Percentiles rank a stretch among this genome's conserved stretches.
Conservation (phyloP, 2,888 invertebrate species). For the Pecten maximus region DNA sequence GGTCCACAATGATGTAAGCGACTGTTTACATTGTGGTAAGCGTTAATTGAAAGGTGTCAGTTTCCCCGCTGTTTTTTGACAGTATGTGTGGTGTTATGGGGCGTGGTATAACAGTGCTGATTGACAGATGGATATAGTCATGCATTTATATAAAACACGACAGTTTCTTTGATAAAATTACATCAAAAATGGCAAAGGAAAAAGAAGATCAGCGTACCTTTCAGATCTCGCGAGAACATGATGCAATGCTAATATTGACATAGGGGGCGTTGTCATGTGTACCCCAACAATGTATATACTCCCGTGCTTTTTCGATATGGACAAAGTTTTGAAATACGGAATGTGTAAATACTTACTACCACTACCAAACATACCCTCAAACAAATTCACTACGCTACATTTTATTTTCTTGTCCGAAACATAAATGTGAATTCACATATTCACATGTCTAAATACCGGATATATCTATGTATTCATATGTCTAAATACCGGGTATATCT, state of each 20-base stretch:
- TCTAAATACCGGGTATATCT: too few relatives aligned
- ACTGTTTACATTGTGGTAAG: slow-evolving; percentile 16
- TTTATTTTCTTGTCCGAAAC: too few relatives aligned
- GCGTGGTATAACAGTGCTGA: background rate
- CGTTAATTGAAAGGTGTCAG: slow-evolving; percentile 1
- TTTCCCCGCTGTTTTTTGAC: background rate
- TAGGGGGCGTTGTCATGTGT: background rate
- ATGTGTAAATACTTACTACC: too few relatives aligned
- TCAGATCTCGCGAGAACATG: slow-evolving; percentile 30
- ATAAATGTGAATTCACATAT: too few relatives aligned
- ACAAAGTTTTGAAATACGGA: too few relatives aligned
- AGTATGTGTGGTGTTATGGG: background rate
- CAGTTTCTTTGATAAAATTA: background rate
- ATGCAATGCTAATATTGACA: background rate
- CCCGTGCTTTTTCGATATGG: background rate
- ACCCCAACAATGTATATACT: background rate
- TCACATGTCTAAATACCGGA: too few relatives aligned
- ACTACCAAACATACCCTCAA: too few relatives aligned
- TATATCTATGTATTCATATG: too few relatives aligned
- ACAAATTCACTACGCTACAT: too few relatives aligned
- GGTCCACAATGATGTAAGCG: slow-evolving; percentile 1
- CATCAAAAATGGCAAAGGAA: background rate
- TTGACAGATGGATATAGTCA: background rate
- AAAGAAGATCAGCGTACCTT: background rate
- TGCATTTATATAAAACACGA: background rate